Conservation (phyloP, 2,797 vertebrate species). For the Phrynocephalus guinanensis region DNA sequence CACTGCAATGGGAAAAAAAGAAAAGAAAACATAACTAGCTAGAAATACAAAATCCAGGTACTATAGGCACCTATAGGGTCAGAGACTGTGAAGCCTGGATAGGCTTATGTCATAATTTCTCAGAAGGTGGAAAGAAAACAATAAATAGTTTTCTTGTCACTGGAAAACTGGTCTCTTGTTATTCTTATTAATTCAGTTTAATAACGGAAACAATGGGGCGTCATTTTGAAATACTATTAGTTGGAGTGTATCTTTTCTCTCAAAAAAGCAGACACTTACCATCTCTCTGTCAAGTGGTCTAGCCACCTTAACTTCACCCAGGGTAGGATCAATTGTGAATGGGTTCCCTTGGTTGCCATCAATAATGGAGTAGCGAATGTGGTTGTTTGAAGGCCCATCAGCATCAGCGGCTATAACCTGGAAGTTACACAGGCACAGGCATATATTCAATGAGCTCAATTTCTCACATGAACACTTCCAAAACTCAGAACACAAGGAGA, state of each 20-base stretch:
- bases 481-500: constrained; percentile 13
- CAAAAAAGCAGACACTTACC: constrained; percentile 75
- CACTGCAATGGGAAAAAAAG: neutral
- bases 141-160: neutral
- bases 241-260: neutral
- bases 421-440: neutral
- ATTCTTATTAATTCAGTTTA: neutral
- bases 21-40: neutral
- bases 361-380: constrained; percentile 88
- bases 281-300: constrained; percentile 93
- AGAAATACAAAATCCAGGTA: neutral
- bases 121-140: too few relatives aligned
- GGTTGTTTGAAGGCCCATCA: constrained; percentile 90
- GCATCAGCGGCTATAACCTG: constrained; percentile 90
- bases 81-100: neutral
- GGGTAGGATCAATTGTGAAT: constrained; percentile 89
- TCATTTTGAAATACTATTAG: neutral
- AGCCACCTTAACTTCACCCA: constrained; percentile 92
- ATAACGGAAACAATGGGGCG: neutral
- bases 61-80: neutral
- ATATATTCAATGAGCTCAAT: constrained; percentile 17
- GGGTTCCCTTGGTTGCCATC: constrained; percentile 94
- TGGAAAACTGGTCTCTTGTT: neutral
- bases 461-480: constrained; percentile 62
- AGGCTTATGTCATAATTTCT: too few relatives aligned